These are phyloP conservation scores for Bufo bufo DNA, from an alignment of 2,113 vertebrate species.

Conservation along the genomic window DNA sequence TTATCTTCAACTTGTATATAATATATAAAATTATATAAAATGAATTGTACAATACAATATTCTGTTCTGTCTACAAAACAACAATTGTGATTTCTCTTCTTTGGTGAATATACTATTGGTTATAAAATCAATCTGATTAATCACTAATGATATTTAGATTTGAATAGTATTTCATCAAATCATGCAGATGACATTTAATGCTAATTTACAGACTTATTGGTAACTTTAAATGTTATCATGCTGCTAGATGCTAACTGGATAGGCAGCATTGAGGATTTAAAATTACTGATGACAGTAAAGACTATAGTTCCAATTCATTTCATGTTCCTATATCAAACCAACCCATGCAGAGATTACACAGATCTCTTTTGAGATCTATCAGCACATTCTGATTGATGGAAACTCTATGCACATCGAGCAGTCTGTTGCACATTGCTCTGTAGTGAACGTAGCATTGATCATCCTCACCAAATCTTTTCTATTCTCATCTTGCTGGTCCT, in stretches of 20 bases:
- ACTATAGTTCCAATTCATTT: background rate
- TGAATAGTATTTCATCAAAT: background rate
- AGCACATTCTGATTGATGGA: background rate
- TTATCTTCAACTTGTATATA: background rate
- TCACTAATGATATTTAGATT: background rate
- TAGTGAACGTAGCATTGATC: too few relatives aligned
- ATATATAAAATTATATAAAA: too few relatives aligned
- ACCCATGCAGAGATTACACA: background rate
- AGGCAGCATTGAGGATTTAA: background rate
- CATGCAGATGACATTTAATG: background rate
- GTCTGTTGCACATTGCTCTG: too few relatives aligned
- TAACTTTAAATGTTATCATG: background rate
- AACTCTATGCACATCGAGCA: too few relatives aligned
- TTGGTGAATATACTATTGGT: background rate
- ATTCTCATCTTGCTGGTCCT: too few relatives aligned
- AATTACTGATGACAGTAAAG: background rate
- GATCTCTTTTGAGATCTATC: background rate
- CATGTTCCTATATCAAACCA: conserved; percentile 1
- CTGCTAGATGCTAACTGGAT: background rate
- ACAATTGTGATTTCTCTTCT: background rate
- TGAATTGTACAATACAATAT: background rate
- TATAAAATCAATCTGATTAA: background rate
- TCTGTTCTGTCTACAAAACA: background rate
- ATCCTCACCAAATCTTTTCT: too few relatives aligned
- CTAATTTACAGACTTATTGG: background rate